phyloP scores from a whole-genome alignment of 2,888 invertebrate genomes.

The Lochmaea capreae region DNA sequence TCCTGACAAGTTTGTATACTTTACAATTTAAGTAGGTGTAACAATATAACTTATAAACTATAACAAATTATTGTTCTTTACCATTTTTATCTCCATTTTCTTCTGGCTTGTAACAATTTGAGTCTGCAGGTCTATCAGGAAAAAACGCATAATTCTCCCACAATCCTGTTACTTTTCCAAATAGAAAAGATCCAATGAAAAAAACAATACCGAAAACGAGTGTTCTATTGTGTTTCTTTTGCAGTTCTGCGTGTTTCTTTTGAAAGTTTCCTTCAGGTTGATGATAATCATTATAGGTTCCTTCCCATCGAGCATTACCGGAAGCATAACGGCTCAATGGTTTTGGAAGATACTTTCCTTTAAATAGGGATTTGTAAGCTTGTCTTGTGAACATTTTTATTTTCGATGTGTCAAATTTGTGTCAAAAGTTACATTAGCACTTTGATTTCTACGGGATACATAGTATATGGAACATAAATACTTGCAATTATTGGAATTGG shows the following conservation, averaged over 20 bases:
- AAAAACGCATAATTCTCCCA: conserved; percentile 8
- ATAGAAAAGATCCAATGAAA: conserved; percentile 5
- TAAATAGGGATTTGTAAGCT: conserved; percentile 4
- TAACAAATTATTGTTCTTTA: neutral
- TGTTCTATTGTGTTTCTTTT: conserved; percentile 8
- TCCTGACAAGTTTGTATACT: neutral
- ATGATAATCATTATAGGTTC: conserved; percentile 14
- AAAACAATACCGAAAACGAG: conserved; percentile 5
- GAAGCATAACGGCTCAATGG: neutral
- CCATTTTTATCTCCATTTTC: conserved; percentile 1
- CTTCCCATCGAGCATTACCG: conserved; percentile 5
- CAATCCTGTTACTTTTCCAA: conserved; percentile 7
- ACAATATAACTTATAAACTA: neutral
- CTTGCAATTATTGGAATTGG: too few relatives aligned
- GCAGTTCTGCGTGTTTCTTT: conserved; percentile 4
- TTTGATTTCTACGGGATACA: too few relatives aligned
- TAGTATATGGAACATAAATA: too few relatives aligned
- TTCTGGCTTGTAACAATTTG: conserved; percentile 7
- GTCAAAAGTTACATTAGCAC: neutral
- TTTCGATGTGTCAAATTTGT: neutral
- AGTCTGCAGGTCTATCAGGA: conserved; percentile 13
- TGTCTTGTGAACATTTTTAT: conserved; percentile 1
- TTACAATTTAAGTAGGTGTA: neutral
- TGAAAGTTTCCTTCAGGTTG: conserved; percentile 8
- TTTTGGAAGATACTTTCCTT: neutral